Conservation (phyloP, 1,140 invertebrate genomes). For the Drosophila nannoptera region DNA sequence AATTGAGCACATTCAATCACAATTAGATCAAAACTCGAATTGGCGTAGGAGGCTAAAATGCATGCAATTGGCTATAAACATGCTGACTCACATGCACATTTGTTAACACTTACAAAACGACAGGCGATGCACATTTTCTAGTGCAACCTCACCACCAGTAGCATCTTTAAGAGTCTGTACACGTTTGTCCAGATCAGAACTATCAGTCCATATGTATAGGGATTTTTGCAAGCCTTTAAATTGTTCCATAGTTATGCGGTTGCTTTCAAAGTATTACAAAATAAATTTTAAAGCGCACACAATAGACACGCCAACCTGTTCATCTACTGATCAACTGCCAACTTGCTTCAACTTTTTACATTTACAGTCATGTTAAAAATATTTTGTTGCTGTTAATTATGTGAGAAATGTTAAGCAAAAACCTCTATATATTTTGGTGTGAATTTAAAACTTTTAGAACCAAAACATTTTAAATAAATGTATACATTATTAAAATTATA, state of each 20-base stretch:
- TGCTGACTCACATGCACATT: slow-evolving; percentile 54
- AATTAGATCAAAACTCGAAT: slow-evolving; percentile 82
- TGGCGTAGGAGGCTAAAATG: slow-evolving; percentile 80
- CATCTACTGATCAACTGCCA: not conserved
- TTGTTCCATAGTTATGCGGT: slow-evolving; percentile 56
- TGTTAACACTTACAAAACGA: slow-evolving; percentile 64
- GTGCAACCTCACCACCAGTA: slow-evolving; percentile 66
- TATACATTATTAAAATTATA: too few species aligned
- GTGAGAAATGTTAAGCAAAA: too few species aligned
- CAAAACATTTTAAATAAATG: too few species aligned
- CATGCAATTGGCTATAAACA: slow-evolving; percentile 29
- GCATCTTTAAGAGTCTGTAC: slow-evolving; percentile 56
- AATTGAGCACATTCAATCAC: slow-evolving; percentile 81
- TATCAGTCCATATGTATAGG: slow-evolving; percentile 71
- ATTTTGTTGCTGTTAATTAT: too few species aligned
- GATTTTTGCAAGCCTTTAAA: slow-evolving; percentile 67
- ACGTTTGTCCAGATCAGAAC: slow-evolving; percentile 56
- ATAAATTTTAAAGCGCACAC: slow-evolving; percentile 32
- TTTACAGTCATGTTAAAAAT: too few species aligned
- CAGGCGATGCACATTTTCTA: slow-evolving; percentile 76
- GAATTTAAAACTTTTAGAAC: too few species aligned
- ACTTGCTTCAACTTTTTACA: slow-evolving; percentile 6
- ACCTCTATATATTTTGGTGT: too few species aligned
- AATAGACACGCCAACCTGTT: not conserved
- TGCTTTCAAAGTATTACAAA: slow-evolving; percentile 37